Percentiles rank a stretch among this genome's conserved stretches.
phyloP scores from a whole-genome alignment of 2,113 vertebrate species.

The Oryzias javanicus region DNA sequence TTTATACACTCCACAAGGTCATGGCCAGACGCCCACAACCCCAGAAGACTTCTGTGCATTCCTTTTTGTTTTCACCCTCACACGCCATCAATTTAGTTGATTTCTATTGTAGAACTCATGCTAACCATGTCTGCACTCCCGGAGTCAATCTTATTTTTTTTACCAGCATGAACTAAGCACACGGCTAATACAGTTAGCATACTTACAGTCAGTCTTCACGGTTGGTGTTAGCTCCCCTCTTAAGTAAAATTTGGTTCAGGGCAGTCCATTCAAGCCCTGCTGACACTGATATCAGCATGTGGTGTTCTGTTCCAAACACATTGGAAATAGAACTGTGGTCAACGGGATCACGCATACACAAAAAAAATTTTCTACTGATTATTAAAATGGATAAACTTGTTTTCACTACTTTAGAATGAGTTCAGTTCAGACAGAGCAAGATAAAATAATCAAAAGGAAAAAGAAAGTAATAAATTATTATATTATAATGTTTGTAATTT shows the following conservation, averaged over 20 bases:
- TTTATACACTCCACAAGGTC: not conserved
- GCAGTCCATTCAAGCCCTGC: conserved; percentile 47
- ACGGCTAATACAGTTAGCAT: conserved; percentile 50
- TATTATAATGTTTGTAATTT: too few relatives aligned
- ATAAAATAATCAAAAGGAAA: too few relatives aligned
- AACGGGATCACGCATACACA: too few relatives aligned
- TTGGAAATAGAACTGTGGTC: too few relatives aligned
- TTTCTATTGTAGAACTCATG: conserved; percentile 37
- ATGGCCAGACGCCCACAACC: not conserved
- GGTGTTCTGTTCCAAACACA: too few relatives aligned
- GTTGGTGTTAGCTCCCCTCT: conserved; percentile 41
- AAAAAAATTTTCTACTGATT: conserved; percentile 24
- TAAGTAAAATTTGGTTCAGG: conserved; percentile 29
- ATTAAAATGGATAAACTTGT: conserved; percentile 9
- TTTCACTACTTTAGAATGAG: too few relatives aligned
- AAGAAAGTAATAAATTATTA: too few relatives aligned
- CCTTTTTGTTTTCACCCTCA: conserved; percentile 6
- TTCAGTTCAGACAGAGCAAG: too few relatives aligned
- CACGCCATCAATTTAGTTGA: conserved; percentile 35
- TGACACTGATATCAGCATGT: conserved; percentile 43
- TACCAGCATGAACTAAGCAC: conserved; percentile 40
- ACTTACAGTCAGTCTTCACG: conserved; percentile 47
- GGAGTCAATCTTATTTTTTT: conserved; percentile 53
- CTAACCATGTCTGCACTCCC: conserved; percentile 28
- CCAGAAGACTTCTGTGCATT: conserved; percentile 4